These are phyloP conservation scores for Caenorhabditis sp. DNA, from an alignment of 2,888 invertebrate genomes.

Conservation along the genomic window DNA sequence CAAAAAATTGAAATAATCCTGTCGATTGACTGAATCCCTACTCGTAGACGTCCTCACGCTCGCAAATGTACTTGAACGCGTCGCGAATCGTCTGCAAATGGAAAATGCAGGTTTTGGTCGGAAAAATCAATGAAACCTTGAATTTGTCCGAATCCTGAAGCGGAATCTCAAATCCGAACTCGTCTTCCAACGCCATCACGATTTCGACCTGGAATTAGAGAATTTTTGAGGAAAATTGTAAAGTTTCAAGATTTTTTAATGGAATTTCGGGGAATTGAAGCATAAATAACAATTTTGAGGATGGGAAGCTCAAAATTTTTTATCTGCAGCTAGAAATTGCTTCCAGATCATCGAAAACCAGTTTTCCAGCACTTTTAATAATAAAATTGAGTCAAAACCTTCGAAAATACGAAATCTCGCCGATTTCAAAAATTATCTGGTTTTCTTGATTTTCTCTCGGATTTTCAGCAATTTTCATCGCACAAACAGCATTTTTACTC, in stretches of 20 bases:
- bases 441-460: background rate
- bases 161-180: slow-evolving; percentile 88
- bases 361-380: too few relatives aligned
- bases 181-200: slow-evolving; percentile 99
- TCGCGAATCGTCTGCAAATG: slow-evolving; percentile 54
- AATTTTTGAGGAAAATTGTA: background rate
- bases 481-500: too few relatives aligned
- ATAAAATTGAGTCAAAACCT: background rate
- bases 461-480: background rate
- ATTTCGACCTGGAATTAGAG: slow-evolving; percentile 89
- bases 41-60: slow-evolving; percentile 74
- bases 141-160: slow-evolving; percentile 73
- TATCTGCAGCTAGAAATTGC: too few relatives aligned
- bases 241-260: too few relatives aligned
- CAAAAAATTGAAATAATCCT: slow-evolving; percentile 23
- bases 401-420: background rate
- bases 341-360: too few relatives aligned
- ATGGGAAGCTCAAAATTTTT: too few relatives aligned
- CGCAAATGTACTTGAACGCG: slow-evolving; percentile 74
- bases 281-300: too few relatives aligned
- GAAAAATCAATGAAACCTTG: slow-evolving; percentile 50
- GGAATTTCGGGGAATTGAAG: too few relatives aligned
- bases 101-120: too few relatives aligned
- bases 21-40: too few relatives aligned
- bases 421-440: background rate